Conservation (phyloP, 2,113 vertebrate genomes). For the Willisornis vidua region DNA sequence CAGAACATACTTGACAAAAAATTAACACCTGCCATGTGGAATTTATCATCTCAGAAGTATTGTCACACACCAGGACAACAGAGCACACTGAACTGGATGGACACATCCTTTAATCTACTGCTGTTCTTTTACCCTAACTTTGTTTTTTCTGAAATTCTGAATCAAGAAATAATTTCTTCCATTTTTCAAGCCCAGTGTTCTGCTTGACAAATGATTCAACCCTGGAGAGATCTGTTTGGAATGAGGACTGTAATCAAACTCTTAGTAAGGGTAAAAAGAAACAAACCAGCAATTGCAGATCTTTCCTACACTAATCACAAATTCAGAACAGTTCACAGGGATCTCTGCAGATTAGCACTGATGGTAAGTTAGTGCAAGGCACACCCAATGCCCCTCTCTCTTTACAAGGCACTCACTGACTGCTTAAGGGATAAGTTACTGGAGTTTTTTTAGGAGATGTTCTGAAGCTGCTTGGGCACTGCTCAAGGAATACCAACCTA, state of each 20-base stretch:
- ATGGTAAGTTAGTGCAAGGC: neutral
- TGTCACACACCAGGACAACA: neutral
- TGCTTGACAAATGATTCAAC: neutral
- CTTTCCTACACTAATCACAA: neutral
- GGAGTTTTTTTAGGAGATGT: neutral
- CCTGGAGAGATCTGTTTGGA: neutral
- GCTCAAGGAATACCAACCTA: neutral
- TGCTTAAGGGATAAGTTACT: neutral
- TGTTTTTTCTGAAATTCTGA: neutral
- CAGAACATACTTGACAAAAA: neutral
- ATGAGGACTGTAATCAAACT: neutral
- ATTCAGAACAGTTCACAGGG: neutral
- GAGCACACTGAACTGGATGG: neutral
- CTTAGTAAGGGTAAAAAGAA: neutral
- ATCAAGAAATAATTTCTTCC: neutral
- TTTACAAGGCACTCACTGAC: neutral
- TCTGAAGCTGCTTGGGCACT: neutral
- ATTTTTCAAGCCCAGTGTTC: neutral
- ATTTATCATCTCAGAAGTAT: neutral
- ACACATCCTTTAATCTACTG: neutral
- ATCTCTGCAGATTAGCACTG: neutral
- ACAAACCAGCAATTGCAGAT: neutral
- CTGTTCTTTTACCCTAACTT: neutral
- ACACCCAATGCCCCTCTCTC: neutral
- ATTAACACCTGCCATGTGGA: fast-evolving